These are phyloP conservation scores for Callosobruchus maculatus DNA, from an alignment of 2,888 invertebrate genomes.

Conservation along the genomic window DNA sequence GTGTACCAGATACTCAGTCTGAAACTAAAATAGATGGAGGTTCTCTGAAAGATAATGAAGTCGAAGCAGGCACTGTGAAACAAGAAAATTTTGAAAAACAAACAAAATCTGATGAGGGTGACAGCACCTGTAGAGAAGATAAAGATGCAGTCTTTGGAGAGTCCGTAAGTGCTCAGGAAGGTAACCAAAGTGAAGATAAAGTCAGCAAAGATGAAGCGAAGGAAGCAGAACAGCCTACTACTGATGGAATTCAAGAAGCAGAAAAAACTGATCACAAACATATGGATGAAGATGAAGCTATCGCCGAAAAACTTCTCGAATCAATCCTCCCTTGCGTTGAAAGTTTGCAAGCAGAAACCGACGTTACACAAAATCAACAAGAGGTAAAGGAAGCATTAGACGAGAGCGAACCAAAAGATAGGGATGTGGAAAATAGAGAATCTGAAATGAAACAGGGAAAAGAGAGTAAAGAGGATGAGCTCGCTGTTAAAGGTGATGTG, in stretches of 20 bases:
- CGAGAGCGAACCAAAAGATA: slow-evolving; percentile 1
- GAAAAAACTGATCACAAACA: not conserved
- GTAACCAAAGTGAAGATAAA: not conserved
- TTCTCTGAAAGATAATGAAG: slow-evolving; percentile 2
- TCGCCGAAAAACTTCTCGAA: not conserved
- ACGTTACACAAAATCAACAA: not conserved
- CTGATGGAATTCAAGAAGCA: not conserved
- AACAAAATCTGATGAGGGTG: not conserved
- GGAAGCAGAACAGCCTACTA: slow-evolving; percentile 9
- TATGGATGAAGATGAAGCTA: slow-evolving; percentile 1
- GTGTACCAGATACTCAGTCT: slow-evolving; percentile 9
- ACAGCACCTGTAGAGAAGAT: not conserved
- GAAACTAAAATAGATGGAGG: slow-evolving; percentile 13
- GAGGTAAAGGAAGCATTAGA: not conserved
- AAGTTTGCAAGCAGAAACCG: not conserved
- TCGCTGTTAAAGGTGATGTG: not conserved
- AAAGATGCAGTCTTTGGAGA: not conserved
- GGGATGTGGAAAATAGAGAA: slow-evolving; percentile 10
- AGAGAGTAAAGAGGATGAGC: not conserved
- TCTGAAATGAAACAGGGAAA: slow-evolving; percentile 1
- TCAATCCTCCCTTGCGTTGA: not conserved
- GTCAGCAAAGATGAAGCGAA: too few relatives aligned
- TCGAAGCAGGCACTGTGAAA: not conserved
- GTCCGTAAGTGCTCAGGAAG: not conserved
- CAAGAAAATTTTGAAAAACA: not conserved